Evolutionary conservation across 2,888 invertebrate species (phyloP), one percentile per base, ranked within the genome.

Genomic region (Danaus chrysippus): DNA sequence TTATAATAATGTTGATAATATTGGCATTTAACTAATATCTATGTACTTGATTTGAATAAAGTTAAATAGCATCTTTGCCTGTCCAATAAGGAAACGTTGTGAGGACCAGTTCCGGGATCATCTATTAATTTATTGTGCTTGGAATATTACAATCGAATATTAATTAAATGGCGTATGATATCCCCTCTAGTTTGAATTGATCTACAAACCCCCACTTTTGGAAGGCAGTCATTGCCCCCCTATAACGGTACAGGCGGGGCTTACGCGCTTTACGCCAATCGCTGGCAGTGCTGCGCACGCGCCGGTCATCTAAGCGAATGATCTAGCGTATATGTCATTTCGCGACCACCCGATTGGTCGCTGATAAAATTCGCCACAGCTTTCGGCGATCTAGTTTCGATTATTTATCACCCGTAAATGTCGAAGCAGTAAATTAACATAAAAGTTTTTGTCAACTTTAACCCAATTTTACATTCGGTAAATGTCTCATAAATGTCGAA

Each of bases 191-290:
- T 49, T 49, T 17, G 17, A 15, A 49, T 49, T 86, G 87, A 82
- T 84, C 86, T 79, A 86, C 78, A 81, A 84, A 67, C 77, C 88
- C 89, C 89, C 89, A 82, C 86, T 86, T 84, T 83, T 78, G 80
- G 83, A 76, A 83, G 86, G 82, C 83, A 83, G 85, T 83, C 84
- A 84, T 71, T 86, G 84, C 88, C 88, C 87, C 88, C 81, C 85
- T 84, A 77, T 88, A 87, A 88, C 90, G 87, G 89, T 86, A 82
- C 86, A 88, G 90, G 90, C 90, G 90, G 79, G 84, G 90, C 88
- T 72, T 84, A 73, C 73, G 77, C 70, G 70, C 75, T 76, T 76
- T 77, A 86, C 89, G 86, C 90, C 90, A 90, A 90, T 90, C 83
- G 83, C 82, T 75, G 82, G 79, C 76, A 82, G 78, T 78, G 83